Base-by-base conservation (phyloP, 2,797 vertebrate genomes). In the Labeo calbasu region DNA sequence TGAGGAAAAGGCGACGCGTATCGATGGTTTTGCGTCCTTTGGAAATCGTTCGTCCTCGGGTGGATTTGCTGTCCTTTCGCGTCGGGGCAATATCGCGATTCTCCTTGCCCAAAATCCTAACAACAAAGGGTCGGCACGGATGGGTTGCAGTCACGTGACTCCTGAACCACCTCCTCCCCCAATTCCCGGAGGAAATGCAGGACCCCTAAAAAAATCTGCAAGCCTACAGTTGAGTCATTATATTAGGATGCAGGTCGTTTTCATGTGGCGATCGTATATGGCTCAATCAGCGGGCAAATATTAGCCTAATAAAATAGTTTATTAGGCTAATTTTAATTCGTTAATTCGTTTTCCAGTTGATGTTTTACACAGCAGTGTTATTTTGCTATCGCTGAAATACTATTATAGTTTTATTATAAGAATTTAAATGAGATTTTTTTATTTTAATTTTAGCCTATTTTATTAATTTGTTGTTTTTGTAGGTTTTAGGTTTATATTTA, bases 51-150 rank as follows among this genome's bases (percentile, higher is more conserved):
- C 46, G 53, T 73, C 36, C 48, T 48, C 28, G 25, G 51, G 25
- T 28, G 43, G 23, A 65, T 19, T 53, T 40, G 8, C n/a, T 65
- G 12, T 36, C 17, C 13, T n/a, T 17, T 68, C 48, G 40, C 43
- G 59, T 46, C 73, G 40, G 73, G 75, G 48, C 13, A 48, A 59
- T 63, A 36, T 59, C 53, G 75, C 40, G 19, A 21, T 23, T 78
- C 75, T 84, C 48, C 66, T 69, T 75, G 75, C 63, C n/a, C 55
- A 82, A 86, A 84, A 84, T 72, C 82, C 48, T 57, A 85, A 88
- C 87, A 89, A 89, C 88, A 89, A 89, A 89, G 88, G 86, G 77
- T 88, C 86, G 82, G 80, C 69, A 85, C 84, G 84, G 84, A 81
- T 85, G 84, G 77, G 82, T 75, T 84, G 77, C 66, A 43, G 81